These are phyloP conservation scores for Rhegmatorhina hoffmannsi DNA, from an alignment of 2,113 vertebrate genomes.

Conservation along the genomic window DNA sequence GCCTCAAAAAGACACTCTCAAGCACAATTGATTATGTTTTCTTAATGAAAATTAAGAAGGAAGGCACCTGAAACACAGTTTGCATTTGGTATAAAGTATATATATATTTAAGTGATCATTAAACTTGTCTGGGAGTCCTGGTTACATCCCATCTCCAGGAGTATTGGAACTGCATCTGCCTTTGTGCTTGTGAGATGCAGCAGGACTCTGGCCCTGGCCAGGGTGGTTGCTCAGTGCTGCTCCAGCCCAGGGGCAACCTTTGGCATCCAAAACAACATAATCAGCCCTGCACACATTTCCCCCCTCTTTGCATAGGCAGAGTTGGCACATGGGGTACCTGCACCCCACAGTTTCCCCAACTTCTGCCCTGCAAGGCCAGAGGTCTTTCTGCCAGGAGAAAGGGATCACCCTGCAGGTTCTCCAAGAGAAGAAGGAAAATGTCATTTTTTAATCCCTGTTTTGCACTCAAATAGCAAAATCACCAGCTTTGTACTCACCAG, in stretches of 20 bases:
- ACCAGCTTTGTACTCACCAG: neutral
- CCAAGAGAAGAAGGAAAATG: neutral
- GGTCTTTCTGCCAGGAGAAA: neutral
- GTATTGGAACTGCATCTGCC: neutral
- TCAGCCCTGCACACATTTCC: neutral
- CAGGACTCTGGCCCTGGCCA: fast-evolving
- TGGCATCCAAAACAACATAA: neutral
- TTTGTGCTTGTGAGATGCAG: neutral
- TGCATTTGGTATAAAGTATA: neutral
- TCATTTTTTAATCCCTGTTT: neutral
- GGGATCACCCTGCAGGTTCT: neutral
- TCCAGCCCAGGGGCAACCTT: neutral
- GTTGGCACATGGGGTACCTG: fast-evolving
- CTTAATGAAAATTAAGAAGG: neutral
- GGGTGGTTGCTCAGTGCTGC: neutral
- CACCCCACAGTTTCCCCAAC: neutral
- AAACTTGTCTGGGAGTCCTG: neutral
- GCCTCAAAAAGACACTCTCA: neutral
- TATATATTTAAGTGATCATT: neutral
- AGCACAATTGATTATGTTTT: neutral
- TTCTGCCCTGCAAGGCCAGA: neutral
- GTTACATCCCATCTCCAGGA: neutral
- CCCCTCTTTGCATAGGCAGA: fast-evolving
- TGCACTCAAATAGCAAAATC: neutral
- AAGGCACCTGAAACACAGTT: neutral